Percentiles rank a stretch among this genome's conserved stretches.
Conservation (phyloP, 2,888 invertebrate species). For the Mythimna loreyi region DNA sequence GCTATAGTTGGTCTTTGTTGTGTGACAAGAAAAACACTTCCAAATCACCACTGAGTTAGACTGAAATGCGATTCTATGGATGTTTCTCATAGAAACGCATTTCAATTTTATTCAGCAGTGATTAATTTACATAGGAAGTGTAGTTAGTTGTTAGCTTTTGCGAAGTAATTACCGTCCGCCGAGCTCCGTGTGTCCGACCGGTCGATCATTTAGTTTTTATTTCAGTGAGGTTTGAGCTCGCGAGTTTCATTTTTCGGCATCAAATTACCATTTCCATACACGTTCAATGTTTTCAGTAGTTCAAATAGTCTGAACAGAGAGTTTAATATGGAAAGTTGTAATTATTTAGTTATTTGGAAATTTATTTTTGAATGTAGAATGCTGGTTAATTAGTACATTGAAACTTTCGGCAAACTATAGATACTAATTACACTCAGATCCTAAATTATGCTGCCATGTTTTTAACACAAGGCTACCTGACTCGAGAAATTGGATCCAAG, state of each 20-base stretch:
- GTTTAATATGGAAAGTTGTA: conserved; percentile 1
- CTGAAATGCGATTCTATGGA: too few species aligned
- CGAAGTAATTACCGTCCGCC: conserved; percentile 39
- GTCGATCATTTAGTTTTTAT: conserved; percentile 21
- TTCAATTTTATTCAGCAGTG: conserved; percentile 15
- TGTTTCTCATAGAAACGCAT: too few species aligned
- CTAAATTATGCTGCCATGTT: too few species aligned
- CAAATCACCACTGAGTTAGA: too few species aligned
- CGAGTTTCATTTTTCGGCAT: conserved; percentile 9
- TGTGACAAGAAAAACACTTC: not conserved
- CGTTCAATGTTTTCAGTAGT: conserved; percentile 1
- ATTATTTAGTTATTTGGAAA: not conserved
- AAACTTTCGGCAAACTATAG: not conserved
- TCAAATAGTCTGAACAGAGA: not conserved
- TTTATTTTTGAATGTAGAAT: not conserved
- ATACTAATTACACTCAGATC: too few species aligned
- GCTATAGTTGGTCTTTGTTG: not conserved
- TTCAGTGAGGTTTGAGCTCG: conserved; percentile 11
- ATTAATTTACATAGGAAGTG: conserved; percentile 51
- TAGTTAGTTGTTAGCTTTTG: conserved; percentile 39
- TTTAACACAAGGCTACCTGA: too few species aligned
- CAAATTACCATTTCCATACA: conserved; percentile 13
- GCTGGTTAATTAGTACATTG: not conserved
- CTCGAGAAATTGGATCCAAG: too few species aligned
- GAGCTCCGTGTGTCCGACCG: conserved; percentile 9